Conservation (phyloP, 2,113 vertebrate species). For the Gasterosteus nipponicus region DNA sequence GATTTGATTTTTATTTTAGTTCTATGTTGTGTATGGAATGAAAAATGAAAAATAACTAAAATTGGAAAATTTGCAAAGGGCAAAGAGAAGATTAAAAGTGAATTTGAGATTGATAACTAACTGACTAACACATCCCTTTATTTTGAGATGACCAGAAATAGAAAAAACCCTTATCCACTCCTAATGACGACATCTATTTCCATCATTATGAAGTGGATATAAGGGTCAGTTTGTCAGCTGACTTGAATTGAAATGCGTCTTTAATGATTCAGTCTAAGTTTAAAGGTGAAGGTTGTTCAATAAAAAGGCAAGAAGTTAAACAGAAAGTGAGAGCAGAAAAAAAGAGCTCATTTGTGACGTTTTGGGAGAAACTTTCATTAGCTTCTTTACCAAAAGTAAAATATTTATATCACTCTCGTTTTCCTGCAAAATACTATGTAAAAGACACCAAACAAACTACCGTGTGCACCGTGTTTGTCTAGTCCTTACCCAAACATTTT, state of each 20-base stretch:
- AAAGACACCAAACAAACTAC: not conserved
- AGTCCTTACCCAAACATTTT: not conserved
- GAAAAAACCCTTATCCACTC: not conserved
- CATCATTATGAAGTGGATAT: conserved; percentile 3
- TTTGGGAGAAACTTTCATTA: not conserved
- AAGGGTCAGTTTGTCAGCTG: conserved; percentile 20
- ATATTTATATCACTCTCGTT: not conserved
- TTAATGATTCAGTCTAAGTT: conserved; percentile 18
- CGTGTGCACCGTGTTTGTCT: not conserved
- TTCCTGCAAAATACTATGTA: not conserved
- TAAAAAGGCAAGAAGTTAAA: not conserved
- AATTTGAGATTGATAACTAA: too few relatives aligned
- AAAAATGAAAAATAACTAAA: not conserved
- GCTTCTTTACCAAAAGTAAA: not conserved
- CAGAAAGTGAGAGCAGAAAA: not conserved
- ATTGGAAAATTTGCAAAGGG: not conserved
- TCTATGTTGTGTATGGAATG: not conserved
- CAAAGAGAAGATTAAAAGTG: not conserved
- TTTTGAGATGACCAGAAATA: not conserved
- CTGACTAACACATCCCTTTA: not conserved
- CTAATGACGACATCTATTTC: not conserved
- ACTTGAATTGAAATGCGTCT: conserved; percentile 19
- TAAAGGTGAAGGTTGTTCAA: conserved; percentile 6
- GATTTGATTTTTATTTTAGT: not conserved
- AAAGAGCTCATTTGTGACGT: not conserved